Evolutionary conservation across 92 coral and sea anemone genomes (phyloP).

Genomic region (Plumapathes pennacea): DNA sequence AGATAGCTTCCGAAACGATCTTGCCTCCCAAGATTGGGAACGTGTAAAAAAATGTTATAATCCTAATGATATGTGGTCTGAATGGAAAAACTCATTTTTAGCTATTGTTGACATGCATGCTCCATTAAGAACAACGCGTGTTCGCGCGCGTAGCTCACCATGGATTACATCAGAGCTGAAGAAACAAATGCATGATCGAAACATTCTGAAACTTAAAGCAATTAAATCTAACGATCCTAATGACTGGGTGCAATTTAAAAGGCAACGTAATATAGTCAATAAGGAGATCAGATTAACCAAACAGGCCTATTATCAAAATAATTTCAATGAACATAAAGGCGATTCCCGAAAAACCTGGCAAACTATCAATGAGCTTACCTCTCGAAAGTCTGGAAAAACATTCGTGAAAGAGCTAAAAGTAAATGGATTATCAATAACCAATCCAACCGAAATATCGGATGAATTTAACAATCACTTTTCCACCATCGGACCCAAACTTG

Average conservation of each 20-base stretch:
- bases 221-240: conserved; percentile 21
- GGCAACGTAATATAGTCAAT: conserved; percentile 34
- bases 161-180: conserved; percentile 49
- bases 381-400: conserved; percentile 7
- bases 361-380: conserved; percentile 37
- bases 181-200: conserved; percentile 39
- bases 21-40: conserved; percentile 12
- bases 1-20: conserved; percentile 11
- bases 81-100: conserved; percentile 11
- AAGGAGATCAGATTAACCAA: conserved; percentile 24
- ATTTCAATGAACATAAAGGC: conserved; percentile 21
- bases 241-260: conserved; percentile 29
- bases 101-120: conserved; percentile 14
- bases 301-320: conserved; percentile 24
- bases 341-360: conserved; percentile 34
- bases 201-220: conserved; percentile 30
- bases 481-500: conserved; percentile 31
- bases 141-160: conserved; percentile 35
- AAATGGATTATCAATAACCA: background rate
- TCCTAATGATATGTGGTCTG: conserved; percentile 4
- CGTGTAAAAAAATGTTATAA: background rate
- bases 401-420: conserved; percentile 27
- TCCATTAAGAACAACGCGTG: conserved; percentile 5
- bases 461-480: conserved; percentile 39
- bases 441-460: conserved; percentile 24